Evolutionary conservation across 2,888 invertebrate genomes (phyloP).

Genomic region (Rhaphigaster nebulosa): DNA sequence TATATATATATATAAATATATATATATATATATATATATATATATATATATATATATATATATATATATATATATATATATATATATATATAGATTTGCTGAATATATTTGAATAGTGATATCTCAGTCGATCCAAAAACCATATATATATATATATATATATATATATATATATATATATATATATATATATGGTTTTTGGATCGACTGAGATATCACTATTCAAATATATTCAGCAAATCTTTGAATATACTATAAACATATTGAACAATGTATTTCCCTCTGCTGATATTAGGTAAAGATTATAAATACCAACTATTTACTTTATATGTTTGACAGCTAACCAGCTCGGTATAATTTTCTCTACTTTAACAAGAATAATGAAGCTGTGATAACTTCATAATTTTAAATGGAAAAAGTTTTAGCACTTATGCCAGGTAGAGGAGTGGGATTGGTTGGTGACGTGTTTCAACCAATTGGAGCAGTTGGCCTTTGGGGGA

Average conservation of each 20-base stretch:
- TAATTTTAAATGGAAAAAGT: constrained; percentile 53
- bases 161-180: no score
- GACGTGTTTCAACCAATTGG: constrained; percentile 53
- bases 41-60: no score
- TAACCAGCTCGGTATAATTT: not conserved
- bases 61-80: no score
- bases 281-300: not conserved
- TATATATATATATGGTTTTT: no score
- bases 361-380: not conserved
- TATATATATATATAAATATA: no score
- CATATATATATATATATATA: no score
- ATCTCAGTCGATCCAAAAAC: not conserved
- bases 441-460: constrained; percentile 56
- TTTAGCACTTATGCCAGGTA: constrained; percentile 57
- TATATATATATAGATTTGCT: not conserved
- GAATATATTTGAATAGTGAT: not conserved
- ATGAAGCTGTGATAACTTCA: not conserved
- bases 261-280: not conserved
- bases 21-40: no score
- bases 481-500: constrained; percentile 64
- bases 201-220: not conserved
- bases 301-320: not conserved
- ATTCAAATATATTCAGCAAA: not conserved
- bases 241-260: not conserved
- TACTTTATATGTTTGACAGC: not conserved